phyloP scores from a whole-genome alignment of 2,113 vertebrate genomes.

The Globicephala melas region DNA sequence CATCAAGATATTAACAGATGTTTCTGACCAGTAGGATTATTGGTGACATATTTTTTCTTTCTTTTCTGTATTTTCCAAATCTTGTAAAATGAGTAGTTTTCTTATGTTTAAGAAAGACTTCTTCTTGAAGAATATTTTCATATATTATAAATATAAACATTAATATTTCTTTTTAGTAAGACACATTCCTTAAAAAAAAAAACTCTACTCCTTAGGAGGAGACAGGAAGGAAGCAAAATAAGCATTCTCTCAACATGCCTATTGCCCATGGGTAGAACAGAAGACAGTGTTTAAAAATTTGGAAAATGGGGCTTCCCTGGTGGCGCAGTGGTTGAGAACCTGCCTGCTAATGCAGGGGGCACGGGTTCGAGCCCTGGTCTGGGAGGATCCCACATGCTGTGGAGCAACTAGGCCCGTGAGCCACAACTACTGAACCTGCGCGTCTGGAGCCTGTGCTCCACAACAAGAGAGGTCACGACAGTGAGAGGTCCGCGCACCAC shows the following conservation, averaged over 20 bases:
- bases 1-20: not conserved
- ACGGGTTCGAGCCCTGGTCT: too few relatives aligned
- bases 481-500: too few relatives aligned
- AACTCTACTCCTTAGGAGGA: not conserved
- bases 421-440: too few relatives aligned
- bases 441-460: too few relatives aligned
- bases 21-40: not conserved
- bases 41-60: not conserved
- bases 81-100: not conserved
- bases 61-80: conserved; percentile 33
- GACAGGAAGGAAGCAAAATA: not conserved
- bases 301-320: not conserved
- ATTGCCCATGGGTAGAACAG: not conserved
- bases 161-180: not conserved
- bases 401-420: too few relatives aligned
- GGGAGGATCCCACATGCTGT: too few relatives aligned
- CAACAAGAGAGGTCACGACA: too few relatives aligned
- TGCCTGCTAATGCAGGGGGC: too few relatives aligned
- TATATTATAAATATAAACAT: not conserved
- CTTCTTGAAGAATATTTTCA: not conserved
- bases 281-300: not conserved
- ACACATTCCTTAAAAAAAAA: not conserved
- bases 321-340: too few relatives aligned
- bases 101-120: not conserved
- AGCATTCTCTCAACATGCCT: not conserved